These are phyloP conservation scores for Cyprinus carpio DNA, from an alignment of 2,113 vertebrate species.

Conservation along the genomic window DNA sequence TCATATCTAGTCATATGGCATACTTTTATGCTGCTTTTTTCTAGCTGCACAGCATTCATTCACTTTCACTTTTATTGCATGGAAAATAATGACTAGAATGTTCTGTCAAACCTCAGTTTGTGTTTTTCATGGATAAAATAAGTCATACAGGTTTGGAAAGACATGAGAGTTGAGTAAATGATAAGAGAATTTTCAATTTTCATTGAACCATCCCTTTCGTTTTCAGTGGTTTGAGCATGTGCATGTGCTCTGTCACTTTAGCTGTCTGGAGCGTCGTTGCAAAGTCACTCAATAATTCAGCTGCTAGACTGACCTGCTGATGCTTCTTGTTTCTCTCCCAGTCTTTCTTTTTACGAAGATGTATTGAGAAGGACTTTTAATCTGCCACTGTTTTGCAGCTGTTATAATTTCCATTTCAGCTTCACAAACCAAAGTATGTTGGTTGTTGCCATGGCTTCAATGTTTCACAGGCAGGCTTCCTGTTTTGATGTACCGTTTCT, in stretches of 20 bases:
- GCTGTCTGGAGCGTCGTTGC: not conserved
- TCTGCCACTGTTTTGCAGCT: not conserved
- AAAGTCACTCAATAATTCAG: slow-evolving; percentile 28
- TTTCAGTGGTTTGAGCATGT: not conserved
- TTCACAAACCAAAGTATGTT: slow-evolving; percentile 14
- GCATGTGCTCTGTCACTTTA: not conserved
- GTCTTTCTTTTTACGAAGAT: not conserved
- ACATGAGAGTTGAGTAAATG: not conserved
- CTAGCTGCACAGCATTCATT: too few species aligned
- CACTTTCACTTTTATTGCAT: too few species aligned
- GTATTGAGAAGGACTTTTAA: not conserved
- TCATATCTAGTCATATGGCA: not conserved
- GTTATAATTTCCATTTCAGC: not conserved
- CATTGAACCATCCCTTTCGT: not conserved
- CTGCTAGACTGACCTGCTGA: not conserved
- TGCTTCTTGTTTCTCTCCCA: not conserved
- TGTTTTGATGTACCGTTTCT: slow-evolving; percentile 34
- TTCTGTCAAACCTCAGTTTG: not conserved
- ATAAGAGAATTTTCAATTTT: not conserved
- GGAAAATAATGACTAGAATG: not conserved
- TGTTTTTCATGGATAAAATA: not conserved
- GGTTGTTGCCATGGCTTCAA: not conserved
- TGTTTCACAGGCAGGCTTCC: slow-evolving; percentile 23
- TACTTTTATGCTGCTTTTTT: not conserved
- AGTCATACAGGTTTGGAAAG: not conserved